Conservation (phyloP, 2,113 vertebrate species). For the Entelurus aequoreus region DNA sequence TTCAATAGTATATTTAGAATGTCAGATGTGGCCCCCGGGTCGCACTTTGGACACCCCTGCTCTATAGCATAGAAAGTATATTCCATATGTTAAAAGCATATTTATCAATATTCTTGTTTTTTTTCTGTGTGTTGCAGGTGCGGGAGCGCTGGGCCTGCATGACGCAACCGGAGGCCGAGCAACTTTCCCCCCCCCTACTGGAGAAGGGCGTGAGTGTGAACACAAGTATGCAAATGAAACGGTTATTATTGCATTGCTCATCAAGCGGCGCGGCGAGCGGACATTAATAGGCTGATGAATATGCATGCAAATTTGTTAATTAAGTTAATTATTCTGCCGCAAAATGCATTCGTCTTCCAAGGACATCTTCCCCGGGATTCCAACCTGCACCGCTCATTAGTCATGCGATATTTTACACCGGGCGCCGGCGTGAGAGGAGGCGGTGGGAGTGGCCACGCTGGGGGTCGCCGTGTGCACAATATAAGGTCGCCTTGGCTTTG, state of each 20-base stretch:
- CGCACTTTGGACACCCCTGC: too few relatives aligned
- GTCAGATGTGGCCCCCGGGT: too few relatives aligned
- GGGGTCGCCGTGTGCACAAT: slow-evolving; percentile 38
- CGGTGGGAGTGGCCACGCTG: slow-evolving; percentile 16
- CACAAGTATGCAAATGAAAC: slow-evolving; percentile 95
- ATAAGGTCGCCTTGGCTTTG: slow-evolving; percentile 36
- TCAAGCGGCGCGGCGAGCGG: slow-evolving; percentile 91
- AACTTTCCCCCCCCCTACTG: slow-evolving; percentile 10
- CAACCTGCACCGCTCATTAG: slow-evolving; percentile 96
- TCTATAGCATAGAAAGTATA: too few relatives aligned
- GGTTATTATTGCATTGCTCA: slow-evolving; percentile 98
- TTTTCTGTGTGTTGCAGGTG: slow-evolving; percentile 23
- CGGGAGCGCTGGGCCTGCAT: slow-evolving; percentile 1
- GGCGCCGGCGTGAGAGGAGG: slow-evolving; percentile 47
- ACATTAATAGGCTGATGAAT: slow-evolving; percentile 98
- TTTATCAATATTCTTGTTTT: too few relatives aligned
- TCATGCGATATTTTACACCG: slow-evolving; percentile 91
- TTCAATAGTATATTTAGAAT: too few relatives aligned
- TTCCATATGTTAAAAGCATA: too few relatives aligned
- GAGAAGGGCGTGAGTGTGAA: slow-evolving; percentile 75
- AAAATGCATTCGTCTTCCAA: slow-evolving; percentile 99
- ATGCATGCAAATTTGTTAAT: slow-evolving; percentile 87
- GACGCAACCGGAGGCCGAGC: slow-evolving; percentile 22
- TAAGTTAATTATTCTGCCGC: slow-evolving; percentile 99
- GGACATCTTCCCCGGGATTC: slow-evolving; percentile 99